Conservation (phyloP, 1,140 invertebrate genomes). For the Drosophila hydei region DNA sequence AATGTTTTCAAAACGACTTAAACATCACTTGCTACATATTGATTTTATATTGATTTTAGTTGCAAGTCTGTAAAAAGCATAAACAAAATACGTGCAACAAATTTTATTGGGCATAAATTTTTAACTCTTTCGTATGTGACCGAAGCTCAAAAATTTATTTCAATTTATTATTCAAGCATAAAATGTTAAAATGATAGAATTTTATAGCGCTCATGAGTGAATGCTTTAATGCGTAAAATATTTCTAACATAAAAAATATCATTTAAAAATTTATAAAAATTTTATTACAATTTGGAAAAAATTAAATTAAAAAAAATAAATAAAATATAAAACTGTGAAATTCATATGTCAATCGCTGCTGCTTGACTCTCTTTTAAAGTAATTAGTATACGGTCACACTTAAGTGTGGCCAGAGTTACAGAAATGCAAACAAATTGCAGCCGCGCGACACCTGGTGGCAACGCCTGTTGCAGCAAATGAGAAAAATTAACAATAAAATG, state of each 20-base stretch:
- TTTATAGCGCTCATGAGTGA: neutral
- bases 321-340: too few species aligned
- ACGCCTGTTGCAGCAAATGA: neutral
- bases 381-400: neutral
- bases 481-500: neutral
- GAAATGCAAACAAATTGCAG: slow-evolving; percentile 2
- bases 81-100: neutral
- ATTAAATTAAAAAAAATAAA: neutral
- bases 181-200: neutral
- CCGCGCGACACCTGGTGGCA: neutral
- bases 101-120: neutral
- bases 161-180: neutral
- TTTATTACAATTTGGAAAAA: too few species aligned
- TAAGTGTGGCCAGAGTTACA: neutral
- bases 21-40: too few species aligned
- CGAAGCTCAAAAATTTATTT: neutral
- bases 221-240: neutral
- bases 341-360: too few species aligned
- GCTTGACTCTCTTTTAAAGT: too few species aligned
- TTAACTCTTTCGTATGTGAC: neutral
- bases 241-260: neutral
- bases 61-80: neutral
- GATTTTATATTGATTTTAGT: neutral
- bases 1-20: neutral
- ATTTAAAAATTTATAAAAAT: too few species aligned